Base-by-base conservation (phyloP, 2,797 vertebrate genomes). In the Enteromius trimaculatus region DNA sequence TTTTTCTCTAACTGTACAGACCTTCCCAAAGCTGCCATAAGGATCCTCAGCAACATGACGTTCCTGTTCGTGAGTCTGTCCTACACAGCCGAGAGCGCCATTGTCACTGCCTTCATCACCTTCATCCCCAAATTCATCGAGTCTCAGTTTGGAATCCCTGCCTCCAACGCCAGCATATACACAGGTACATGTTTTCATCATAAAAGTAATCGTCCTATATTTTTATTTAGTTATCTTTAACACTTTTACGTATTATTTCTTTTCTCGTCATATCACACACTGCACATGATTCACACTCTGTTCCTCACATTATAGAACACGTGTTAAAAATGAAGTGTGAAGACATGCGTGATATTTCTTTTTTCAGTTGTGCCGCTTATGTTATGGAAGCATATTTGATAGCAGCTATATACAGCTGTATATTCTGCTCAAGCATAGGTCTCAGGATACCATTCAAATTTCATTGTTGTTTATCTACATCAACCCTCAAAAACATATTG, bases 81-180 rank as follows among this genome's bases (percentile, higher is more conserved):
- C 93, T 99, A 99, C 95, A 99, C 98, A 81, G 98, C 98, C 39
- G 98, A 99, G 95, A 97, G 98, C 86, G 98, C 98, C 94, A 99
- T 99, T 90, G 98, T 99, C 93, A 99, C 98, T 34, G 98, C 98
- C 93, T 99, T 99, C 95, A 99, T 99, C 94, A 99, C 98, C 93
- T 99, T 99, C 94, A 99, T 99, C 88, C 98, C 98, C 91, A 99
- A 99, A 92, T 99, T 99, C 93, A 99, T 99, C 82, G 98, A 99
- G 93, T 99, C 98, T 47, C 98, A 99, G 96, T 99, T 99, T 90
- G 97, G 97, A 86, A 98, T 98, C 89, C 98, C 98, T 5, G 98
- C 98, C 89, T 99, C 98, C 90, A 98, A 93, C 84, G 98, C 98
- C 95, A 99, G 98, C 96, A 99, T 99, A 92, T 99, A 99, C 92